These are phyloP conservation scores for Achatina immaculata DNA, from an alignment of 1,140 invertebrate genomes.

Conservation along the genomic window DNA sequence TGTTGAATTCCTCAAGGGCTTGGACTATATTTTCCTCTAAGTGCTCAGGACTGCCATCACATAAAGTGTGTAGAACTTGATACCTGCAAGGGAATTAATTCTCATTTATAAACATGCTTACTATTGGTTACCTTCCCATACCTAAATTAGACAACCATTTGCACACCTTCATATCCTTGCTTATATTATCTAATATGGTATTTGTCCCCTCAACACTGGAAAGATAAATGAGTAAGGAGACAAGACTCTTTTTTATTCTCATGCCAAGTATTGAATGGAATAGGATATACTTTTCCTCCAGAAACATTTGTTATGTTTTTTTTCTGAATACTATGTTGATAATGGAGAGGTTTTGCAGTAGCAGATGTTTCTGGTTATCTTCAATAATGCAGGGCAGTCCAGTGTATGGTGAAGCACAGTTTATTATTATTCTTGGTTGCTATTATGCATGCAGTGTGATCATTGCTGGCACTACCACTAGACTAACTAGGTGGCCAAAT, in stretches of 20 bases:
- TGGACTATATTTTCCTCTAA: conserved; percentile 61
- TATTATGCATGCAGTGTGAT: too few species aligned
- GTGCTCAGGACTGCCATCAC: conserved; percentile 67
- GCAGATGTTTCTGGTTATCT: too few species aligned
- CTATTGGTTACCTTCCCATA: not conserved
- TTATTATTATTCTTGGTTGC: too few species aligned
- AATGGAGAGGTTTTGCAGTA: too few species aligned
- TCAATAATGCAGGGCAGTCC: too few species aligned
- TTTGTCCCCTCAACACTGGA: too few species aligned
- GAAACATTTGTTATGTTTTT: too few species aligned
- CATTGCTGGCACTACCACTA: too few species aligned
- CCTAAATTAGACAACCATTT: not conserved
- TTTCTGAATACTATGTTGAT: too few species aligned
- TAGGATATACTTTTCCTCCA: too few species aligned
- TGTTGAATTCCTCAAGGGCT: conserved; percentile 64
- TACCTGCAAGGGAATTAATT: conserved; percentile 39
- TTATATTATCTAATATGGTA: not conserved
- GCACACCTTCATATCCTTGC: not conserved
- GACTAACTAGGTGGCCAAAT: too few species aligned
- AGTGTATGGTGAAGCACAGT: too few species aligned
- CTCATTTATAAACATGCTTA: not conserved
- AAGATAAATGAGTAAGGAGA: not conserved
- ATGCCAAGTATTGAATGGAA: not conserved
- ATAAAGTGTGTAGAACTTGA: conserved; percentile 66
- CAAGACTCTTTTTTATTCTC: conserved; percentile 40